Percentiles rank a stretch among this genome's conserved stretches.
These are phyloP conservation scores for Pachypsylla venusta DNA, from an alignment of 1,140 invertebrate species.

Conservation along the genomic window DNA sequence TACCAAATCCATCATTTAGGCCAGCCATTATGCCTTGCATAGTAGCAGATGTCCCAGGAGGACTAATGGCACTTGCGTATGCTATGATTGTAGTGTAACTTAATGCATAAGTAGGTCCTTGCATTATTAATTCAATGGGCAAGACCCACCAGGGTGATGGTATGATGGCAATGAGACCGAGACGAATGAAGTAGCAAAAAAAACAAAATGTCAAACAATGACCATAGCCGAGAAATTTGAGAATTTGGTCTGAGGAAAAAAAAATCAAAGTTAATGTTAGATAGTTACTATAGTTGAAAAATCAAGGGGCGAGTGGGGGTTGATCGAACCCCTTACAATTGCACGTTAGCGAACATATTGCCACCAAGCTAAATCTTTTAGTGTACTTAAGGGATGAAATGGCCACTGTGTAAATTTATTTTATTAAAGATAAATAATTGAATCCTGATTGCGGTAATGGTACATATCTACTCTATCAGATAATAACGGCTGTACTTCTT, in stretches of 20 bases:
- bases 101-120: constrained; percentile 62
- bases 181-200: constrained; percentile 46
- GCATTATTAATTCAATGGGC: constrained; percentile 48
- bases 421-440: too few species aligned
- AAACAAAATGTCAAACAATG: constrained; percentile 55
- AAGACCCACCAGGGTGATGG: constrained; percentile 57
- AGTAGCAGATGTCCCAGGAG: constrained; percentile 60
- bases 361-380: too few species aligned
- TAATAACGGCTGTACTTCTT: too few species aligned
- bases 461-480: too few species aligned
- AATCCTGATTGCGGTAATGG: too few species aligned
- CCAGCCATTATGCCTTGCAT: constrained; percentile 67
- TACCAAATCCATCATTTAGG: constrained; percentile 63
- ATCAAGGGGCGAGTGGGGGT: too few species aligned
- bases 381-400: too few species aligned
- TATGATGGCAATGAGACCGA: constrained; percentile 50
- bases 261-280: constrained; percentile 10
- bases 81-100: constrained; percentile 62
- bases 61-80: constrained; percentile 55
- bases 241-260: constrained; percentile 41
- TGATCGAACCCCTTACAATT: too few species aligned
- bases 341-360: too few species aligned
- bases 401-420: too few species aligned
- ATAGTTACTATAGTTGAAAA: background rate
- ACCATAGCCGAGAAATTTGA: constrained; percentile 51